A percentile compares a stretch with the other conserved stretches of the same genome.
Conservation (phyloP, 1,140 invertebrate genomes). For the Aphelinus atriplicis region DNA sequence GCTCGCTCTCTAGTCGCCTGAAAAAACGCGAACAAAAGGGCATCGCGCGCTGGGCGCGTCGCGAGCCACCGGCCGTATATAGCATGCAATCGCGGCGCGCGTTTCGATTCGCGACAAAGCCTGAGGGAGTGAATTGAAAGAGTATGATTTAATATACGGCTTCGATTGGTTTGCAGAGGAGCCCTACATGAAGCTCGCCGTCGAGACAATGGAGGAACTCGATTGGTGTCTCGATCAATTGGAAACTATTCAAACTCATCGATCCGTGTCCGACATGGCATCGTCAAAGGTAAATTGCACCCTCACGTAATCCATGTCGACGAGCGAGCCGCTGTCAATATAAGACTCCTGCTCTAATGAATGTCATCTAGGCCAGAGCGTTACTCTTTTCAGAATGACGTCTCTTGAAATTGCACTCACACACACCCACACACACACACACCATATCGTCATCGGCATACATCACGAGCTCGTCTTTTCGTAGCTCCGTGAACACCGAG, state of each 20-base stretch:
- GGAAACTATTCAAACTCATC: slow-evolving; percentile 98
- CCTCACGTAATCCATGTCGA: background rate
- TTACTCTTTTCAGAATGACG: too few relatives aligned
- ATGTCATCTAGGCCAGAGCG: too few relatives aligned
- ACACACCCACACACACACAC: background rate
- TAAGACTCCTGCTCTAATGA: too few relatives aligned
- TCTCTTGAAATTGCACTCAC: background rate
- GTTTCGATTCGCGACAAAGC: too few relatives aligned
- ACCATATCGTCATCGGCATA: background rate
- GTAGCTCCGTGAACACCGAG: too few relatives aligned
- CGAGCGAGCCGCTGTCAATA: background rate
- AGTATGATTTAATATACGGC: background rate
- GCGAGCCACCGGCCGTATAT: too few relatives aligned
- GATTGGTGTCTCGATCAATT: slow-evolving; percentile 99
- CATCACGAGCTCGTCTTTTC: too few relatives aligned
- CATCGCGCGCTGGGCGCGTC: too few relatives aligned
- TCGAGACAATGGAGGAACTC: slow-evolving; percentile 97
- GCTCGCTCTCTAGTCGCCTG: too few relatives aligned
- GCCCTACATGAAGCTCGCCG: slow-evolving; percentile 88
- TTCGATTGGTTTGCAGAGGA: slow-evolving; percentile 76
- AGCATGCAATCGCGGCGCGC: too few relatives aligned
- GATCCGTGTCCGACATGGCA: slow-evolving; percentile 99
- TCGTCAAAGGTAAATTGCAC: slow-evolving; percentile 87
- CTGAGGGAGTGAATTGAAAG: too few relatives aligned
- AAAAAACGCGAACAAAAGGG: too few relatives aligned